phyloP scores from a whole-genome alignment of 2,888 invertebrate genomes.

The Emmelina monodactyla region DNA sequence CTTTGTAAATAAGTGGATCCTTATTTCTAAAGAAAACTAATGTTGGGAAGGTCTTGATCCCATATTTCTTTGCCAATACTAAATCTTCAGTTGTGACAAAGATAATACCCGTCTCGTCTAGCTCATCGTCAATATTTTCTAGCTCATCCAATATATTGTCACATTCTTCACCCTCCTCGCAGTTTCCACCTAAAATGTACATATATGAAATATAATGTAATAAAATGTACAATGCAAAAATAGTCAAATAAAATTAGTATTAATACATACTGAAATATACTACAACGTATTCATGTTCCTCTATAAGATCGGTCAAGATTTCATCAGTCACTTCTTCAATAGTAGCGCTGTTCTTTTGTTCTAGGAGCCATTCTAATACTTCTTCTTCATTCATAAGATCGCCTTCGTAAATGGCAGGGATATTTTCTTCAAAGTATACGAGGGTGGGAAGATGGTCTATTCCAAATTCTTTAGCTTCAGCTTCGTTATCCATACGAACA shows the following conservation, averaged over 20 bases:
- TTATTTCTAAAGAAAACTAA: constrained; percentile 91
- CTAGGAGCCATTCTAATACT: constrained; percentile 86
- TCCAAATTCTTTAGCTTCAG: constrained; percentile 89
- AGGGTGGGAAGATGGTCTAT: constrained; percentile 87
- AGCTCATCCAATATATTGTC: constrained; percentile 85
- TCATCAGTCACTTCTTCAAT: constrained; percentile 95
- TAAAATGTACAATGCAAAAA: neutral
- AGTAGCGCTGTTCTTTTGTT: constrained; percentile 88
- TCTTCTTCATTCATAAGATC: constrained; percentile 92
- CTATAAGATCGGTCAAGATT: constrained; percentile 83
- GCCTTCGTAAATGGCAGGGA: constrained; percentile 90
- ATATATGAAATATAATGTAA: too few species aligned
- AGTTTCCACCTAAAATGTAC: constrained; percentile 77
- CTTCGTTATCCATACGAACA: constrained; percentile 88
- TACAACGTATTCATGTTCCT: constrained; percentile 92
- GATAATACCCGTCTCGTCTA: constrained; percentile 91
- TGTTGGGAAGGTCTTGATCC: constrained; percentile 84
- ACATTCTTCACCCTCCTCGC: constrained; percentile 87
- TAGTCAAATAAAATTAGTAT: neutral
- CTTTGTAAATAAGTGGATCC: constrained; percentile 83
- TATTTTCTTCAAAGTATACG: constrained; percentile 90
- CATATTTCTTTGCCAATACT: constrained; percentile 80
- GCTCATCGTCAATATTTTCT: constrained; percentile 92
- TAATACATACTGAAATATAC: constrained; percentile 85
- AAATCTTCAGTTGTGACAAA: constrained; percentile 93